phyloP scores from a whole-genome alignment of 2,888 invertebrate genomes.

The Choristoneura rosaceana region DNA sequence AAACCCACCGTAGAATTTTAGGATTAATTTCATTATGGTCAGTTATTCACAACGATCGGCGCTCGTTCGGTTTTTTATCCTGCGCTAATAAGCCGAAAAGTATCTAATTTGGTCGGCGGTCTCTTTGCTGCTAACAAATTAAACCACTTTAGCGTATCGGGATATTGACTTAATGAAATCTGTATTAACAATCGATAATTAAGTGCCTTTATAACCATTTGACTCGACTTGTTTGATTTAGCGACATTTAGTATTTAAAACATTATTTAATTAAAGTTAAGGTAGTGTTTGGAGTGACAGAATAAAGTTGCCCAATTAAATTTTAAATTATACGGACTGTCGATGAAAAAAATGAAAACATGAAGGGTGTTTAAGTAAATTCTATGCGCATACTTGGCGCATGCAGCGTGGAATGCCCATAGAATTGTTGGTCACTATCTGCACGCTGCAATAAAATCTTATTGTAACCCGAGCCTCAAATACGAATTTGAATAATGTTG shows the following conservation, averaged over 20 bases:
- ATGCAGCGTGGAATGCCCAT: slow-evolving; percentile 51
- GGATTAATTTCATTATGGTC: slow-evolving; percentile 85
- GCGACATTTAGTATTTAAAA: slow-evolving; percentile 41
- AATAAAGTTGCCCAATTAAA: slow-evolving; percentile 1
- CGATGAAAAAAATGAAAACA: slow-evolving; percentile 4
- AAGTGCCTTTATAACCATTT: slow-evolving; percentile 77
- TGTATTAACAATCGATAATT: slow-evolving; percentile 84
- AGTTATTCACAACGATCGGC: slow-evolving; percentile 83
- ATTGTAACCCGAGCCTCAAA: slow-evolving; percentile 84
- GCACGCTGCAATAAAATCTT: slow-evolving; percentile 82
- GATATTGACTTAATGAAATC: slow-evolving; percentile 73
- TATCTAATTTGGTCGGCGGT: slow-evolving; percentile 83
- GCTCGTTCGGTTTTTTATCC: slow-evolving; percentile 77
- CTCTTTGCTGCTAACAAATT: slow-evolving; percentile 83
- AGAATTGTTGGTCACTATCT: slow-evolving; percentile 67
- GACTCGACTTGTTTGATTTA: slow-evolving; percentile 68
- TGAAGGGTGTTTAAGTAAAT: background rate
- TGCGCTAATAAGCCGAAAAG: slow-evolving; percentile 83
- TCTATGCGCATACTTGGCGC: background rate
- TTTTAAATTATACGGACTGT: background rate
- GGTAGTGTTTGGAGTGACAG: slow-evolving; percentile 13
- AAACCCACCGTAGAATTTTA: slow-evolving; percentile 85
- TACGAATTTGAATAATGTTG: slow-evolving; percentile 86
- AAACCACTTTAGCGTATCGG: slow-evolving; percentile 84
- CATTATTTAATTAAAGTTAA: slow-evolving; percentile 16